Conservation (phyloP, 2,797 vertebrate species). For the Sparus aurata region DNA sequence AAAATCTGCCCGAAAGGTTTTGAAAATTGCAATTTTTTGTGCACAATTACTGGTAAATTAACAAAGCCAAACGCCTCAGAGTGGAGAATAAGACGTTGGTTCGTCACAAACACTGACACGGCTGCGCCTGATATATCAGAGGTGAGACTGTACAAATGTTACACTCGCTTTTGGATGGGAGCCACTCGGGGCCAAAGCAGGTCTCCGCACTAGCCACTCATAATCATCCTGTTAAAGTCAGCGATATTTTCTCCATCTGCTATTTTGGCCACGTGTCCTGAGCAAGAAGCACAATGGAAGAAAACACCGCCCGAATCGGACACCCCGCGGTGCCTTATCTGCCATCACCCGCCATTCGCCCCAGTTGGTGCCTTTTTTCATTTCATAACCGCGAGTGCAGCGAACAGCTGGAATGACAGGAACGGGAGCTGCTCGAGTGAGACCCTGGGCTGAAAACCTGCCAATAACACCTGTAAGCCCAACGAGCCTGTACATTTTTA, state of each 20-base stretch:
- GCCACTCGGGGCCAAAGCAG: constrained; percentile 25
- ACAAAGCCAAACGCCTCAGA: not conserved
- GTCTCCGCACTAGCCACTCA: constrained; percentile 8
- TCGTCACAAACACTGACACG: constrained; percentile 4
- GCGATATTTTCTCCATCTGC: constrained; percentile 9
- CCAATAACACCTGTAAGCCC: constrained; percentile 63
- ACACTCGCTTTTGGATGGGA: constrained; percentile 14
- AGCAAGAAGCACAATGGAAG: not conserved
- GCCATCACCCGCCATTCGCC: constrained; percentile 65
- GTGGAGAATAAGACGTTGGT: not conserved
- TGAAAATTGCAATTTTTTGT: not conserved
- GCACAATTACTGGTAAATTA: constrained; percentile 11
- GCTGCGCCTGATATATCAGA: not conserved
- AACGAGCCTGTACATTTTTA: constrained; percentile 34
- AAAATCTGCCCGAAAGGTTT: constrained; percentile 9
- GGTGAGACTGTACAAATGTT: constrained; percentile 14
- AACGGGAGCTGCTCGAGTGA: constrained; percentile 61
- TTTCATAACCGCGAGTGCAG: constrained; percentile 56
- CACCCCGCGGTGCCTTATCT: constrained; percentile 50
- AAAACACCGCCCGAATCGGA: constrained; percentile 27
- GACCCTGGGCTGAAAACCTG: constrained; percentile 66
- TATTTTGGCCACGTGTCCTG: constrained; percentile 21
- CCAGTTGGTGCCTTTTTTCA: constrained; percentile 65
- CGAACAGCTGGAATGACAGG: constrained; percentile 61
- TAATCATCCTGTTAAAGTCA: constrained; percentile 34